phyloP scores from a whole-genome alignment of 2,113 vertebrate species.

The Acanthisitta chloris region DNA sequence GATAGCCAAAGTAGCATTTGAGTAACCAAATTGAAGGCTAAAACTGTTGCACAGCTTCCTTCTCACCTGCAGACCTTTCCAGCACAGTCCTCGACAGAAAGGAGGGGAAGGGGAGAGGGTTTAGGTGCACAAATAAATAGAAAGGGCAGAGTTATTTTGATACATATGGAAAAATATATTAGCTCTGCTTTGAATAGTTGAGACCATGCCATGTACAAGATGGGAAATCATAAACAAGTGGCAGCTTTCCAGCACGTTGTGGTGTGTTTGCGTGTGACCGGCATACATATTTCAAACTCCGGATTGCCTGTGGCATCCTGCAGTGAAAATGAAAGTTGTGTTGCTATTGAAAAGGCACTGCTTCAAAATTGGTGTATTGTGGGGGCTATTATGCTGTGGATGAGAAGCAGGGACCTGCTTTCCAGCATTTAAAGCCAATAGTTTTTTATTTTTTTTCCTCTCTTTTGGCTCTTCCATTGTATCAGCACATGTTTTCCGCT shows the following conservation, averaged over 20 bases:
- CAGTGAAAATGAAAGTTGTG: slow-evolving; percentile 64
- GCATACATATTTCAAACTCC: slow-evolving; percentile 64
- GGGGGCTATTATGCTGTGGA: background rate
- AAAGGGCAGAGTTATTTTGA: background rate
- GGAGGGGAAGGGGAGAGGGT: background rate
- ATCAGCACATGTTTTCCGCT: slow-evolving; percentile 20
- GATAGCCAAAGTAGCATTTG: background rate
- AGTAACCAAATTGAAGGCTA: background rate
- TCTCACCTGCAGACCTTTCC: background rate
- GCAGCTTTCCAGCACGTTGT: slow-evolving; percentile 61
- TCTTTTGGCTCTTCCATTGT: background rate
- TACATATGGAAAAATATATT: background rate
- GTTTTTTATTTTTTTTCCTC: background rate
- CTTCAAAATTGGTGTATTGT: slow-evolving; percentile 41
- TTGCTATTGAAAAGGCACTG: slow-evolving; percentile 42
- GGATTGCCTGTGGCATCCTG: slow-evolving; percentile 59
- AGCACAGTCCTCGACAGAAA: background rate
- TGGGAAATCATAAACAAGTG: slow-evolving; percentile 32
- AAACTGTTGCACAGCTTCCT: accelerated
- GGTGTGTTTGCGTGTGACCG: slow-evolving; percentile 58
- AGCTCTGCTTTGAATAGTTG: slow-evolving; percentile 13
- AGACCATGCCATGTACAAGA: background rate
- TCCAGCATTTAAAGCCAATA: slow-evolving; percentile 11
- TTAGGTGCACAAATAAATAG: background rate
- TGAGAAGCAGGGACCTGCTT: slow-evolving; percentile 42